Conservation (phyloP, 2,888 invertebrate genomes). For the Anodontia alba region DNA sequence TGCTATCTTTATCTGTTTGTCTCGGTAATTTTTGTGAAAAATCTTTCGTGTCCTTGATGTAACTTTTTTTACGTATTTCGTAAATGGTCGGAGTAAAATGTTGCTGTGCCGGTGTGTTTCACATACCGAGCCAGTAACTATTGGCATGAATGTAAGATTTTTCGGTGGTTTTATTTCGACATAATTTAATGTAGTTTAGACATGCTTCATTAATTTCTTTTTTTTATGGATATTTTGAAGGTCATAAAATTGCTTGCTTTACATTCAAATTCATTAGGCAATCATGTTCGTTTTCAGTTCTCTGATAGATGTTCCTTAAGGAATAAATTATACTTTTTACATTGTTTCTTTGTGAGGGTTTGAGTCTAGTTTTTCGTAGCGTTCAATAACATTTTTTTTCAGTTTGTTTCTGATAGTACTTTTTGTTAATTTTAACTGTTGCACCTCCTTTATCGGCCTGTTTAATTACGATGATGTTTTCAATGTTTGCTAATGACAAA, state of each 20-base stretch:
- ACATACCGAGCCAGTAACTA: background rate
- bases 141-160: background rate
- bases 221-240: too few relatives aligned
- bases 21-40: background rate
- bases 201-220: background rate
- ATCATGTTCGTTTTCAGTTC: background rate
- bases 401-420: background rate
- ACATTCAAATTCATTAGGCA: background rate
- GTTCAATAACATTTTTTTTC: background rate
- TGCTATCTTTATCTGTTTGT: background rate
- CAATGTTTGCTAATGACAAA: background rate
- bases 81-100: background rate
- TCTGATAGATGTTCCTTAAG: background rate
- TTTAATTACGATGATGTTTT: background rate
- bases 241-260: too few relatives aligned
- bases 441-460: background rate
- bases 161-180: background rate
- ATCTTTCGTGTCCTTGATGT: conserved; percentile 1
- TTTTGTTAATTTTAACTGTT: background rate
- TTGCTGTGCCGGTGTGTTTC: background rate
- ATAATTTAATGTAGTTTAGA: background rate
- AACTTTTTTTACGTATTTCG: background rate
- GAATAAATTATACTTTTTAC: background rate
- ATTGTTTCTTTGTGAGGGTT: conserved; percentile 4
- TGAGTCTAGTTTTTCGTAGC: background rate